A percentile compares a stretch with the other conserved stretches of the same genome.
Conservation (phyloP, 2,797 vertebrate genomes). For the Myotis vivesi region DNA sequence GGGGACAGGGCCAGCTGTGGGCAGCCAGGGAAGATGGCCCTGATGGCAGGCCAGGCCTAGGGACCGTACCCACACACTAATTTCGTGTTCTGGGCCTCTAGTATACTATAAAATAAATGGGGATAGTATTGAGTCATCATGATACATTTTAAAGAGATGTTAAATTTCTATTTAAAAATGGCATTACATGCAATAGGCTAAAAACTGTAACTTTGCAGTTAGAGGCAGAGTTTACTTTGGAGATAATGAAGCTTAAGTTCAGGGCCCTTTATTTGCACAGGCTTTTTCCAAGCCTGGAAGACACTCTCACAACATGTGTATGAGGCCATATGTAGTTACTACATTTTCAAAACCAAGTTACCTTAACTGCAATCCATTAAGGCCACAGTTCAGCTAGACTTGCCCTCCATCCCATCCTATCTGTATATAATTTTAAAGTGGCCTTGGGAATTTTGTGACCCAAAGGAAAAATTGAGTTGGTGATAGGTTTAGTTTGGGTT, state of each 20-base stretch:
- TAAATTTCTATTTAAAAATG: background rate
- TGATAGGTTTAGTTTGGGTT: background rate
- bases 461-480: background rate
- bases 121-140: background rate
- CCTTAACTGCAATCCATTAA: background rate
- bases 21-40: too few species aligned
- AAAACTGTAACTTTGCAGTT: background rate
- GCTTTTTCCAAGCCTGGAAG: background rate
- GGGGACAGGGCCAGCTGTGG: accelerated
- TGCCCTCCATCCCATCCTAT: background rate
- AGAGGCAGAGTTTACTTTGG: background rate
- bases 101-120: background rate
- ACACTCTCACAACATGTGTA: background rate
- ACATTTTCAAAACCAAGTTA: constrained; percentile 13
- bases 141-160: background rate
- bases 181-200: background rate
- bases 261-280: background rate
- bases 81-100: too few species aligned
- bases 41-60: too few species aligned
- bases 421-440: background rate
- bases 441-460: background rate
- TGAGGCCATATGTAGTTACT: background rate
- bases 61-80: too few species aligned
- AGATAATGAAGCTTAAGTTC: background rate
- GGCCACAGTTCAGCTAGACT: background rate